A percentile compares a stretch with the other conserved stretches of the same genome.
These are phyloP conservation scores for Aegithalos caudatus DNA, from an alignment of 2,113 vertebrate genomes.

Conservation along the genomic window DNA sequence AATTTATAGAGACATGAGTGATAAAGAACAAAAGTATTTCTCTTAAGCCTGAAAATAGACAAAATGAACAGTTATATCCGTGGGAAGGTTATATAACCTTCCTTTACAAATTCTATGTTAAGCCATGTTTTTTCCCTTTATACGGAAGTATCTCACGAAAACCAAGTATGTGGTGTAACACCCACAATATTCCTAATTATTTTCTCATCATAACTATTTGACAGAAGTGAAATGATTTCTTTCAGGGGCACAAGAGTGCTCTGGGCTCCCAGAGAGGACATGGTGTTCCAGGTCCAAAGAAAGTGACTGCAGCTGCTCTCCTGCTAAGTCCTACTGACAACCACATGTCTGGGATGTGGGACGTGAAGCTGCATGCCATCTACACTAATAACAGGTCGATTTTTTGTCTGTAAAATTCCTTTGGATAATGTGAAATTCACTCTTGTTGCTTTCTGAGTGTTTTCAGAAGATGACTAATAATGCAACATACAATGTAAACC, in stretches of 20 bases:
- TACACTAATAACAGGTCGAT: neutral
- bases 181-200: neutral
- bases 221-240: neutral
- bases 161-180: neutral
- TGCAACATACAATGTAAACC: neutral
- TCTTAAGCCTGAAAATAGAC: neutral
- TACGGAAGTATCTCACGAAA: neutral
- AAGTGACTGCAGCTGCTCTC: neutral
- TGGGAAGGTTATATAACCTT: neutral
- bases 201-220: neutral
- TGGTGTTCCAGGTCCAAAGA: neutral
- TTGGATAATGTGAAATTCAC: neutral
- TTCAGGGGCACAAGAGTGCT: neutral
- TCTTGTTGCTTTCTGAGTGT: neutral
- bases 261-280: neutral
- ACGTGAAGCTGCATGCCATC: neutral
- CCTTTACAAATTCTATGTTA: neutral
- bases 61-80: neutral
- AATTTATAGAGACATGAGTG: neutral
- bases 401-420: neutral
- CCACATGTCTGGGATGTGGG: neutral
- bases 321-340: neutral
- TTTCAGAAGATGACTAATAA: neutral
- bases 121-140: neutral
- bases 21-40: neutral